Evolutionary conservation across 2,797 vertebrate species (phyloP), one percentile per base, ranked within the genome.

Genomic region (Danio albolineatus): DNA sequence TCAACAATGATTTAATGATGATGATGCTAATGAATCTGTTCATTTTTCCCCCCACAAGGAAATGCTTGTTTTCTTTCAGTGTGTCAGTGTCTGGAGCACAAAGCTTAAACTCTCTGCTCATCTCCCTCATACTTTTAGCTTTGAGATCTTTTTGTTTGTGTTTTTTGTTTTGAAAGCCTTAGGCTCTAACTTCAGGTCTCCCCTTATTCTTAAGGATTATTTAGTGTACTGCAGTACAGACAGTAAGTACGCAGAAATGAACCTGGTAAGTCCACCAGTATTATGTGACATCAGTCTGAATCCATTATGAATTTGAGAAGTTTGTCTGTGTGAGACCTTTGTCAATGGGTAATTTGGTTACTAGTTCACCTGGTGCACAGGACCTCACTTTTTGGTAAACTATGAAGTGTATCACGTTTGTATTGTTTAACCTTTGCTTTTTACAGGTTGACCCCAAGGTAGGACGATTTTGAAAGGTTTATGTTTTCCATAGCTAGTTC

Each of bases 191-290:
- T 91, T 96, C 94, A 95, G 93, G 96, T 88, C 92, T 95, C 94
- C 92, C 92, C 94, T 93, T 90, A 95, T 95, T 96, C 95, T 97
- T 97, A 96, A 95, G 92, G 94, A 96, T 96, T 96, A 92, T 96
- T 95, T 95, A 95, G 93, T 94, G 93, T 96, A 96, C 95, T 97
- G 94, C 95, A 95, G 95, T 87, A 84, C 81, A 85, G 91, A 94
- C 90, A 95, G 95, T 97, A 96, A 98, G 95, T 97, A 96, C 94
- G 82, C 95, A 93, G 95, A 93, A 93, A 95, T 94, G 95, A 93
- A 92, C 93, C 92, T 95, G 95, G 95, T 98, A 95, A 98, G 95
- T 97, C 87, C 92, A 94, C 93, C 92, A 93, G 94, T 94, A 95
- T 93, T 91, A 92, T 93, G 91, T 93, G 92, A 91, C 91, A 90